These are phyloP conservation scores for Bibio marci DNA, from an alignment of 2,888 invertebrate genomes.

Conservation along the genomic window DNA sequence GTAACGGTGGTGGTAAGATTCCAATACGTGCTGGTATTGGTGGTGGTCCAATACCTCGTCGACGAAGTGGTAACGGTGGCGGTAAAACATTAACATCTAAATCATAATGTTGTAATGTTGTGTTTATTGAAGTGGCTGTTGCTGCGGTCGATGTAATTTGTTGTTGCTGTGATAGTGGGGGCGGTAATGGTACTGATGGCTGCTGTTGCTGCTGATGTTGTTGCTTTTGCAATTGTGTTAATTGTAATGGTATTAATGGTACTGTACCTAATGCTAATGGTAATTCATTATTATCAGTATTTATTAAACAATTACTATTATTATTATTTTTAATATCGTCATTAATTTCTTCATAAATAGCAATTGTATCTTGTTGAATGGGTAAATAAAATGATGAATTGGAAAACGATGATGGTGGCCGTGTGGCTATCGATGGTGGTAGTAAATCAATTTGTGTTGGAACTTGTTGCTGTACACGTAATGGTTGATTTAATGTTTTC, in stretches of 20 bases:
- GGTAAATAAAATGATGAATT: background rate
- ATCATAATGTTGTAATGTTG: slow-evolving; percentile 1
- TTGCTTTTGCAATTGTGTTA: too few species aligned
- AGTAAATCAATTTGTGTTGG: background rate
- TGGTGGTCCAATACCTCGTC: slow-evolving; percentile 14
- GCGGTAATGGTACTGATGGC: background rate
- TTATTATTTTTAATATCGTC: slow-evolving; percentile 26
- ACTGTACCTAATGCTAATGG: too few species aligned
- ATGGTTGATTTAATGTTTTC: too few species aligned
- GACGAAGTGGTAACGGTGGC: slow-evolving; percentile 26
- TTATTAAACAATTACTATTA: background rate
- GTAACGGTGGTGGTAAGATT: slow-evolving; percentile 22
- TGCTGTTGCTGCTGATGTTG: slow-evolving; percentile 4
- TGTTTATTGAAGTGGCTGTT: background rate
- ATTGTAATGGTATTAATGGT: too few species aligned
- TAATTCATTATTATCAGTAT: background rate
- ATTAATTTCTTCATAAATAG: slow-evolving; percentile 39
- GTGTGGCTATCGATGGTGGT: slow-evolving; percentile 29
- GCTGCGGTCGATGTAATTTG: slow-evolving; percentile 6
- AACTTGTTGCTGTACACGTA: slow-evolving; percentile 22
- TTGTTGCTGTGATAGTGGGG: too few species aligned
- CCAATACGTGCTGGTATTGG: slow-evolving; percentile 21
- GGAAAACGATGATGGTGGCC: slow-evolving; percentile 30
- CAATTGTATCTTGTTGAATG: slow-evolving; percentile 26
- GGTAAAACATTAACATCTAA: slow-evolving; percentile 10